A percentile compares a stretch with the other conserved stretches of the same genome.
Conservation (phyloP, 2,797 vertebrate species). For the Apodemus agrarius region DNA sequence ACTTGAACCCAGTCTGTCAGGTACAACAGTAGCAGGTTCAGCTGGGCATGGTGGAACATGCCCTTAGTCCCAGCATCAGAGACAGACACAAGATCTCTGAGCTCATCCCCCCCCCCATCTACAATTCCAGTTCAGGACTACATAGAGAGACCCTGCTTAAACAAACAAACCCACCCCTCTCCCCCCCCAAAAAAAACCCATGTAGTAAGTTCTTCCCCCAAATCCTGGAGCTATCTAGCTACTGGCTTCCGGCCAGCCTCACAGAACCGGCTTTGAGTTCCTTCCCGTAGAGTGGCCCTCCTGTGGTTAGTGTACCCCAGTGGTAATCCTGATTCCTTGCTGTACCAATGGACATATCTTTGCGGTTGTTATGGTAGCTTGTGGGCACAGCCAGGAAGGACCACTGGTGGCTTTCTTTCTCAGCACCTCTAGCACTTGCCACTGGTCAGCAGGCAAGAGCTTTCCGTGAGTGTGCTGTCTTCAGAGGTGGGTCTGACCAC, state of each 20-base stretch:
- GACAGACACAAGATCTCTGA: background rate
- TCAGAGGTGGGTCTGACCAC: background rate
- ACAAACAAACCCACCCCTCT: background rate
- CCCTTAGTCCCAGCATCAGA: background rate
- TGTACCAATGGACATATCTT: background rate
- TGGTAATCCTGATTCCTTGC: background rate
- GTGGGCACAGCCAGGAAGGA: background rate
- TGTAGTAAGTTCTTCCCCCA: background rate
- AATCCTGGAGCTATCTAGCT: background rate
- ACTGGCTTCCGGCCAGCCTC: background rate
- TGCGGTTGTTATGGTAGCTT: background rate
- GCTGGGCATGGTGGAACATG: too few species aligned
- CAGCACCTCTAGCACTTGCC: too few species aligned
- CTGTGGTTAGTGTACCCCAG: background rate
- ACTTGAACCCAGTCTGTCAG: background rate
- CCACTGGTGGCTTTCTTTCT: background rate
- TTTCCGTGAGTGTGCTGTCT: background rate
- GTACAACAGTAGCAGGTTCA: background rate
- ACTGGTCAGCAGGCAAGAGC: background rate
- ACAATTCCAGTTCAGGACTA: background rate
- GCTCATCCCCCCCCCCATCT: background rate
- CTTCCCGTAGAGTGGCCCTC: background rate
- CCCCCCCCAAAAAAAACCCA: background rate
- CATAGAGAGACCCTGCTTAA: background rate
- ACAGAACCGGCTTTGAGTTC: background rate